Base-by-base conservation (phyloP, 2,888 invertebrate genomes). In the Brenthis hecate region DNA sequence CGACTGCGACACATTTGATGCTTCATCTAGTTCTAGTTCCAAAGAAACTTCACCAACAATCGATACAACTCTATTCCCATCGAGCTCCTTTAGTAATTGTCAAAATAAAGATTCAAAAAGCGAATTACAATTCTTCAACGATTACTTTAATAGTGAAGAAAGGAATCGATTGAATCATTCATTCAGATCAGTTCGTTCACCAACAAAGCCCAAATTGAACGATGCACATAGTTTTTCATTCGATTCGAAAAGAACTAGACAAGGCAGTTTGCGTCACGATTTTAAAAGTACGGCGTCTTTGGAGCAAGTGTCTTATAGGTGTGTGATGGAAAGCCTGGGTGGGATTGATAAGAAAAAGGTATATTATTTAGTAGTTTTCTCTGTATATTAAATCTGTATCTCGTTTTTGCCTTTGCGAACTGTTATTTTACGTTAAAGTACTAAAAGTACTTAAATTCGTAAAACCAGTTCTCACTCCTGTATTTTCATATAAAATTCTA, bases 1-100 rank as follows among this genome's bases (percentile, higher is more conserved):
- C 0, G 96, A 97, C 76, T 93, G 95, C 94, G 71, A 96, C 94
- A 62, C 96, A 93, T 48, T 95, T 94, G 85, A 83, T 53, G 80
- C 95, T 91, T 72, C 94, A 77, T 83, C 95, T 79, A 83, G 94
- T 92, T 71, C 95, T 85, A 79, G 95, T 93, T 88, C 89, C 3
- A 87, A 88, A 61, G 90, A 90, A n/a, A 93, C 96, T 0, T 96
- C 96, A 89, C 94, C 94, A 0, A 94, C 93, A 70, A 89, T 86
- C 51, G 94, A 88, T 72, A 81, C 77, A 0, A 88, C 87, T 1
- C 75, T 80, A 0, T 77, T 89, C n/a, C 87, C 89, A 0, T 83
- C 88, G 0, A 88, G 87, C 74, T 87, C 86, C 0, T 87, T 88
- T 73, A 83, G 50, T 2, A 50, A 16, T 16, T 16, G 28, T 16